These are phyloP conservation scores for Druon quercuslanigerum DNA, from an alignment of 1,140 invertebrate species.

Conservation along the genomic window DNA sequence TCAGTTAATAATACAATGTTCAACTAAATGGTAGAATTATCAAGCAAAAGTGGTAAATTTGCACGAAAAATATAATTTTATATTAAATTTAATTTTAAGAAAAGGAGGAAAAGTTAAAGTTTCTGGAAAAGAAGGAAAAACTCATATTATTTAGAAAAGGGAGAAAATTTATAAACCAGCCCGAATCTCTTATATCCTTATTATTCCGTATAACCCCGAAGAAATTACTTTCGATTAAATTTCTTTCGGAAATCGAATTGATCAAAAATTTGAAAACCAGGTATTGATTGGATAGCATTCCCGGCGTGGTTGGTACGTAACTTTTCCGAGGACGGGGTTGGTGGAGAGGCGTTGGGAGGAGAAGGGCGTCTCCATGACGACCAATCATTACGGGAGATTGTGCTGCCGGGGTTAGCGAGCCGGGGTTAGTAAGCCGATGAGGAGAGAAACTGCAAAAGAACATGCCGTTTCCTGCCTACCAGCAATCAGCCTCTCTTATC, in stretches of 20 bases:
- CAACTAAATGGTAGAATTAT: too few relatives aligned
- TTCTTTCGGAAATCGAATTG: background rate
- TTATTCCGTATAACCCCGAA: too few relatives aligned
- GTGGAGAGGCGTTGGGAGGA: conserved; percentile 48
- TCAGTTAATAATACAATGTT: too few relatives aligned
- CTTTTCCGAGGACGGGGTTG: conserved; percentile 14
- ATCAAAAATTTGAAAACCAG: conserved; percentile 2
- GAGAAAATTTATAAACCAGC: too few relatives aligned
- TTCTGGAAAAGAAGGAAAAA: too few relatives aligned
- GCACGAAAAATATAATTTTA: too few relatives aligned
- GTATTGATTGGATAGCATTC: conserved; percentile 23
- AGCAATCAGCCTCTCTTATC: background rate
- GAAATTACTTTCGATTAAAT: background rate
- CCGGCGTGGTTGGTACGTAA: background rate
- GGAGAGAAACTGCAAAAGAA: conserved; percentile 15
- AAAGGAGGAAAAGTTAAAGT: too few relatives aligned
- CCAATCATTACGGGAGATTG: conserved; percentile 60
- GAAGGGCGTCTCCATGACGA: conserved; percentile 54
- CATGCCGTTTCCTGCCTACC: conserved; percentile 22
- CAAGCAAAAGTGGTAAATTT: too few relatives aligned
- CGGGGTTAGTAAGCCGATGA: conserved; percentile 14
- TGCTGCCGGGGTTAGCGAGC: conserved; percentile 27
- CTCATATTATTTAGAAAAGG: too few relatives aligned
- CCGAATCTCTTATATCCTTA: background rate
- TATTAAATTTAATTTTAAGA: too few relatives aligned